Conservation (phyloP, 2,797 vertebrate species). For the Sebastes vulpes region DNA sequence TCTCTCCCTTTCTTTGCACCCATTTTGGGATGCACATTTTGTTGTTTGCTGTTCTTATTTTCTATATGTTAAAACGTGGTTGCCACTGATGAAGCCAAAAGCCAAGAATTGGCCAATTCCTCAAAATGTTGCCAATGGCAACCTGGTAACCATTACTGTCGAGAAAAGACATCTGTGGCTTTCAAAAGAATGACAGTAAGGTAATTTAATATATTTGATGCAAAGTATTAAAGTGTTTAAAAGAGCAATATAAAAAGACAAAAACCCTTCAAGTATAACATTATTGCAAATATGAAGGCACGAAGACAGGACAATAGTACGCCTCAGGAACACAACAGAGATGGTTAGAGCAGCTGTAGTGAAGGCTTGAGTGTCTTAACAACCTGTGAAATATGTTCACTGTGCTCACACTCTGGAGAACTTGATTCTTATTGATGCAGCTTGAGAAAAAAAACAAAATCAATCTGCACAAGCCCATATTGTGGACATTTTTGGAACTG, state of each 20-base stretch:
- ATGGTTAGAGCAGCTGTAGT: background rate
- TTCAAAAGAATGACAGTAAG: background rate
- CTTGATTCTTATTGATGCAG: background rate
- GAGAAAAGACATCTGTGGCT: background rate
- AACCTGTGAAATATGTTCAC: background rate
- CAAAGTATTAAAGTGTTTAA: background rate
- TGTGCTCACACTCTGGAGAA: background rate
- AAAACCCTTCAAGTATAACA: background rate
- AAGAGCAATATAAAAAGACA: background rate
- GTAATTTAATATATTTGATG: background rate
- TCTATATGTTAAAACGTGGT: background rate
- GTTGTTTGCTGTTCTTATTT: background rate
- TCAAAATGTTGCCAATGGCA: background rate
- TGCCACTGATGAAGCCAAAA: background rate
- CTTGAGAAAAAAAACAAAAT: background rate
- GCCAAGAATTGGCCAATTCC: background rate
- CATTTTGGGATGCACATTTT: no score
- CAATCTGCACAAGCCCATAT: background rate
- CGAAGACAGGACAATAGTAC: background rate
- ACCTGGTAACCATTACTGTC: background rate
- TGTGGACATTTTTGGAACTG: background rate
- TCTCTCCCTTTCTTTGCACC: no score
- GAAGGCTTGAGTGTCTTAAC: background rate
- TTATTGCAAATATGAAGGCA: background rate
- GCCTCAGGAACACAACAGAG: background rate